A percentile compares a stretch with the other conserved stretches of the same genome.
Conservation (phyloP, 23 tunicate species). For the Diplosoma virens region DNA sequence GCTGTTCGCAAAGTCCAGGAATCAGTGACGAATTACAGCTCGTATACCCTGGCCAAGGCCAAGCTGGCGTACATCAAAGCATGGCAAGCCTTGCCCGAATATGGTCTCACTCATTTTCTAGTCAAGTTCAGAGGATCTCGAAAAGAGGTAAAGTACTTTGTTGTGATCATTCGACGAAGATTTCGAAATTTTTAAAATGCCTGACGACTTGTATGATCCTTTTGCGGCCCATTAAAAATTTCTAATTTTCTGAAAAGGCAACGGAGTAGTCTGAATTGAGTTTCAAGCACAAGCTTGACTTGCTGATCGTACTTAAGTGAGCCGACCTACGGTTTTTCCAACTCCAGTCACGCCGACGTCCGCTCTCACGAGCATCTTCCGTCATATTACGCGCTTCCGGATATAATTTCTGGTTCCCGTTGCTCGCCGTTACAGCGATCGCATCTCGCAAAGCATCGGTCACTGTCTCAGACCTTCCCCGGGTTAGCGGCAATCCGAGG, state of each 20-base stretch:
- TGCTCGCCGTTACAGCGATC: slow-evolving; percentile 6
- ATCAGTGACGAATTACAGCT: slow-evolving; percentile 84
- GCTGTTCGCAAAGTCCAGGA: slow-evolving; percentile 84
- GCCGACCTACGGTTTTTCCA: slow-evolving; percentile 26
- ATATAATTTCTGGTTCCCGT: slow-evolving; percentile 17
- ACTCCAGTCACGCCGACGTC: background rate
- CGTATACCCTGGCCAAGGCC: slow-evolving; percentile 69
- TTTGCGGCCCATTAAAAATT: background rate
- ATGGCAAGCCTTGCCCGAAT: slow-evolving; percentile 89
- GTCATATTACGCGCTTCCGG: background rate
- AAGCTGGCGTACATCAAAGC: slow-evolving; percentile 92
- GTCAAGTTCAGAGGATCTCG: slow-evolving; percentile 75
- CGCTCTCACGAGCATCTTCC: slow-evolving; percentile 11
- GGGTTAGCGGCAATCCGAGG: slow-evolving; percentile 9
- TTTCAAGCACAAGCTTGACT: slow-evolving; percentile 24
- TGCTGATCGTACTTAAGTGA: slow-evolving; percentile 30
- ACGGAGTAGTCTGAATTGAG: slow-evolving; percentile 44
- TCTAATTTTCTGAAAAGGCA: background rate
- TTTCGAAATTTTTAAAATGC: background rate
- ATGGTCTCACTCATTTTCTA: slow-evolving; percentile 76
- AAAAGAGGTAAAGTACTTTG: slow-evolving; percentile 51
- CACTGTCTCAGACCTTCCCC: slow-evolving; percentile 52
- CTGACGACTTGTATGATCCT: background rate
- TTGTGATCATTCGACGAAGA: background rate
- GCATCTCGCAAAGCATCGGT: slow-evolving; percentile 28